phyloP scores from a whole-genome alignment of 2,113 vertebrate genomes.

The Patagioenas fasciata region DNA sequence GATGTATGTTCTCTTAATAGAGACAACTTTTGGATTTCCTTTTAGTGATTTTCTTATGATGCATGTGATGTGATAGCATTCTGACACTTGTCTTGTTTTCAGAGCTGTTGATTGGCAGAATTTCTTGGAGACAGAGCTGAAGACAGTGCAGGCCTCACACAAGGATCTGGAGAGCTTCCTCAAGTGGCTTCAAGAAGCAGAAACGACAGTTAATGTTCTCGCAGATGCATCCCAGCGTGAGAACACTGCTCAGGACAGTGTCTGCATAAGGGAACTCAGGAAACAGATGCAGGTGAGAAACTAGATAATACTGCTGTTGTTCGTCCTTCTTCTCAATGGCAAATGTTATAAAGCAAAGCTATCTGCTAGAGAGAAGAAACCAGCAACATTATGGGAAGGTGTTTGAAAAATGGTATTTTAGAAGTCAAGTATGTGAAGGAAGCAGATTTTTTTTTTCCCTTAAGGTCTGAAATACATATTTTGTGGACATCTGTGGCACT shows the following conservation, averaged over 20 bases:
- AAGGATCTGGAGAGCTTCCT: slow-evolving; percentile 90
- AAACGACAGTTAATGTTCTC: slow-evolving; percentile 89
- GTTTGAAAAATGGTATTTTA: background rate
- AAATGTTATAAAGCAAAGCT: background rate
- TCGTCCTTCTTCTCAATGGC: background rate
- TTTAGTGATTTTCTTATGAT: background rate
- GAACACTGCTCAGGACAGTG: slow-evolving; percentile 81
- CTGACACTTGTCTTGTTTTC: slow-evolving; percentile 37
- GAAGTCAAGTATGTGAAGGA: background rate
- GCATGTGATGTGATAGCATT: background rate
- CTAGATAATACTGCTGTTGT: background rate
- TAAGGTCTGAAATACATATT: background rate
- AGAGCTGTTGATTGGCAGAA: slow-evolving; percentile 85
- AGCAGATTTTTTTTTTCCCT: background rate
- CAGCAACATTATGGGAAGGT: background rate
- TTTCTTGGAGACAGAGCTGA: slow-evolving; percentile 86
- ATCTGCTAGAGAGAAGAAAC: background rate
- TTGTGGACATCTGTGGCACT: background rate
- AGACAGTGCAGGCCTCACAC: slow-evolving; percentile 83
- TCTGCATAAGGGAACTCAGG: slow-evolving; percentile 79
- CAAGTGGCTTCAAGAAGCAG: slow-evolving; percentile 95
- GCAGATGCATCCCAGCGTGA: slow-evolving; percentile 88
- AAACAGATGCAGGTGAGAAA: slow-evolving; percentile 86
- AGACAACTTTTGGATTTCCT: background rate
- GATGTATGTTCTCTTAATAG: background rate